phyloP scores from a whole-genome alignment of 1,140 invertebrate species.

The Psix sp. region DNA sequence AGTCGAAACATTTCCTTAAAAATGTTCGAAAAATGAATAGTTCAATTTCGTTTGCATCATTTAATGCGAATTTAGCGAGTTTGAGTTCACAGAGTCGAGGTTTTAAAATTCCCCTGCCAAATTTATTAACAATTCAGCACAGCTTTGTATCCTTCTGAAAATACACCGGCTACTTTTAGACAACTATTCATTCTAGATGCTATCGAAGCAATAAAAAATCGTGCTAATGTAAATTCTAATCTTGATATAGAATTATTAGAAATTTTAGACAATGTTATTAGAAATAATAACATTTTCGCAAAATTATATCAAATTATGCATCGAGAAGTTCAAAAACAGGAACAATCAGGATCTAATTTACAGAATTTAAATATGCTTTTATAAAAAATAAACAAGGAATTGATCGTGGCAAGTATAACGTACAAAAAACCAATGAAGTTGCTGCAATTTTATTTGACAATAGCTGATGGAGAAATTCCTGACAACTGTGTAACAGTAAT shows the following conservation, averaged over 20 bases:
- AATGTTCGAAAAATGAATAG: neutral
- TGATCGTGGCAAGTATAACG: too few relatives aligned
- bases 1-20: neutral
- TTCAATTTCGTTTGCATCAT: neutral
- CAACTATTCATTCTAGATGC: neutral
- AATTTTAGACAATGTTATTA: neutral
- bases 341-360: neutral
- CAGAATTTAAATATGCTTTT: slow-evolving; percentile 25
- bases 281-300: slow-evolving; percentile 3
- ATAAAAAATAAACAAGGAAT: too few relatives aligned
- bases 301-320: slow-evolving; percentile 4
- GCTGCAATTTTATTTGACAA: too few relatives aligned
- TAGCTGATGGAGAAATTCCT: slow-evolving; percentile 31
- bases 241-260: neutral
- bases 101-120: neutral
- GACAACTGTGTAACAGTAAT: neutral
- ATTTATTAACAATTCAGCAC: neutral
- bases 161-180: neutral
- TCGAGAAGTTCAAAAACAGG: neutral
- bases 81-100: neutral
- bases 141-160: neutral
- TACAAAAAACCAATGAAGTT: too few relatives aligned
- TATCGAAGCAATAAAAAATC: neutral
- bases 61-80: slow-evolving; percentile 1
- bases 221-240: neutral